Evolutionary conservation across 2,797 vertebrate genomes (phyloP).

Genomic region (Helicolenus hilgendorfi): DNA sequence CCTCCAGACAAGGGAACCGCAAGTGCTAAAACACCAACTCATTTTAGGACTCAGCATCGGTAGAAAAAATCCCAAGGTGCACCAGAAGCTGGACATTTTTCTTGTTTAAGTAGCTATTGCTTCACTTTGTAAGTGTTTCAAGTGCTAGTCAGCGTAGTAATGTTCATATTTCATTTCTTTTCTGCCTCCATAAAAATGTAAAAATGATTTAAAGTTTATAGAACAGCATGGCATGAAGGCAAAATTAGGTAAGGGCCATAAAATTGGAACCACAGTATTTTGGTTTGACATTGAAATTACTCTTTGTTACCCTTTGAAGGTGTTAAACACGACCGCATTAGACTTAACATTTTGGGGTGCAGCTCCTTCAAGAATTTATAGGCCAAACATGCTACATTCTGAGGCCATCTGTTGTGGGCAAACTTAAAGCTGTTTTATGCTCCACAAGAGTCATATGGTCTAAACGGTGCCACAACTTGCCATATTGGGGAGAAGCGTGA

Average conservation of each 20-base stretch:
- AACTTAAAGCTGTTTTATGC: constrained; percentile 17
- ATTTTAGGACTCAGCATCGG: too few relatives aligned
- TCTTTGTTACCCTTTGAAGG: background rate
- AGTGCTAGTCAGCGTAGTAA: background rate
- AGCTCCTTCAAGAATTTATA: constrained; percentile 5
- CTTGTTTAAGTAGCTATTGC: background rate
- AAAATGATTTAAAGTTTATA: background rate
- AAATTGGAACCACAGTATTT: background rate
- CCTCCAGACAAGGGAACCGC: too few relatives aligned
- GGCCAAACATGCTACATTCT: background rate
- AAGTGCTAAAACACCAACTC: too few relatives aligned
- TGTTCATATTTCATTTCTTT: background rate
- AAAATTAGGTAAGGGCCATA: background rate
- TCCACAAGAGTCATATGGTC: background rate
- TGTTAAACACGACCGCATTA: constrained; percentile 17
- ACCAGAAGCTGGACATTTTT: background rate
- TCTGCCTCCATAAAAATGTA: background rate
- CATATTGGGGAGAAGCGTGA: constrained; percentile 17
- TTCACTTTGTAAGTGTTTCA: background rate
- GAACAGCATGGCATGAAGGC: background rate
- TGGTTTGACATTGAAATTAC: background rate
- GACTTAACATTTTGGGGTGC: background rate
- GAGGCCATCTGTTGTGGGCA: constrained; percentile 4
- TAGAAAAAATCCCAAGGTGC: too few relatives aligned
- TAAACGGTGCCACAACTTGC: background rate